Evolutionary conservation across 35 echinoderm and acorn worm species (phyloP).

Genomic region (Lytechinus variegatus): DNA sequence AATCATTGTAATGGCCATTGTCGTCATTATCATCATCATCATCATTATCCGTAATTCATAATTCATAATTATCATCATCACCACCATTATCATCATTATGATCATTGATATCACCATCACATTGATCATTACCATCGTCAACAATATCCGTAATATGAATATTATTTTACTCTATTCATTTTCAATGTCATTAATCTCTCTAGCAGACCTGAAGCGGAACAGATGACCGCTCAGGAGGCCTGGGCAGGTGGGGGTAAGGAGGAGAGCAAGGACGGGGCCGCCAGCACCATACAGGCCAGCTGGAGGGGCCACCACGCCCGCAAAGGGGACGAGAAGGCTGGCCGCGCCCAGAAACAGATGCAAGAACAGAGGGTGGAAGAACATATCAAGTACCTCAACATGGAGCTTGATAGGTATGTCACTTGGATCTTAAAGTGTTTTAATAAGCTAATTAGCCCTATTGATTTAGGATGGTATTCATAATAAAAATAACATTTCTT

Average conservation of each 20-base stretch:
- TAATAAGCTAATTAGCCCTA: too few species aligned
- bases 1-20: too few species aligned
- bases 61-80: too few species aligned
- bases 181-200: not conserved
- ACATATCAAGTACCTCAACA: constrained; percentile 87
- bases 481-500: too few species aligned
- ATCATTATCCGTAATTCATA: too few species aligned
- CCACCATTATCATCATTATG: too few species aligned
- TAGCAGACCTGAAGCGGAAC: constrained; percentile 51
- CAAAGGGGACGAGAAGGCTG: constrained; percentile 55
- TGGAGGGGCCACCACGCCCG: constrained; percentile 82
- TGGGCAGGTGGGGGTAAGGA: constrained; percentile 22
- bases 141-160: too few species aligned
- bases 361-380: constrained; percentile 79
- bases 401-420: constrained; percentile 87
- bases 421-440: not conserved
- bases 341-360: constrained; percentile 64
- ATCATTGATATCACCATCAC: too few species aligned
- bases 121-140: too few species aligned
- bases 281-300: constrained; percentile 82
- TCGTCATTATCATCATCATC: too few species aligned
- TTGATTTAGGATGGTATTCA: too few species aligned
- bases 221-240: constrained; percentile 18
- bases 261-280: constrained; percentile 52
- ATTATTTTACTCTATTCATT: too few species aligned